Conservation (phyloP, 2,888 invertebrate species). For the Sminthurides aquaticus region DNA sequence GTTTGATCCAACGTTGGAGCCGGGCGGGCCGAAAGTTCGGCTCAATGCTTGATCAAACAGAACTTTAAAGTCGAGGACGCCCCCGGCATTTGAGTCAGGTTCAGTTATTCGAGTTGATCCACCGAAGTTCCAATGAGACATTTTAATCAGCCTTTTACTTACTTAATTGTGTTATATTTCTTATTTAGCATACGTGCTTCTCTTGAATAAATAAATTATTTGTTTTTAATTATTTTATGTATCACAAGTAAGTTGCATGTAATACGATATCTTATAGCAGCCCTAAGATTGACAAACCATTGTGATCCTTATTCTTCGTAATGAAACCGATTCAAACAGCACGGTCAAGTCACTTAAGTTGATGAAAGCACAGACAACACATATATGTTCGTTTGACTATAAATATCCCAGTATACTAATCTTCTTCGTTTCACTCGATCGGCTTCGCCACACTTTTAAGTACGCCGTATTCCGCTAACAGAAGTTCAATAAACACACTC, state of each 20-base stretch:
- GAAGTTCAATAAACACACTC: too few species aligned
- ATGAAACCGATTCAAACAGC: slow-evolving; percentile 10
- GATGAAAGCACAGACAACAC: slow-evolving; percentile 25
- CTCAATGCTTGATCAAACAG: slow-evolving; percentile 40
- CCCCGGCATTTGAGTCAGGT: slow-evolving; percentile 20
- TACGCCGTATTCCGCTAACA: too few species aligned
- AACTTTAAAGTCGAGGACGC: slow-evolving; percentile 38
- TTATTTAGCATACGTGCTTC: not conserved
- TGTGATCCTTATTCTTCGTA: not conserved
- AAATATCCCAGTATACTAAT: slow-evolving; percentile 5
- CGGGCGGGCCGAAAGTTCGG: slow-evolving; percentile 17
- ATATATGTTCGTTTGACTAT: slow-evolving; percentile 1
- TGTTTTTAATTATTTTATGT: slow-evolving; percentile 20
- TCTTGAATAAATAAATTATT: slow-evolving; percentile 6
- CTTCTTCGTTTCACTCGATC: not conserved
- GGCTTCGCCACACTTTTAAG: slow-evolving; percentile 2
- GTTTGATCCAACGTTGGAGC: slow-evolving; percentile 8
- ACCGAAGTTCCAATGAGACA: slow-evolving; percentile 23
- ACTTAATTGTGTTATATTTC: slow-evolving; percentile 1
- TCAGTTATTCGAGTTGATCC: slow-evolving; percentile 22
- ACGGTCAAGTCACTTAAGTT: slow-evolving; percentile 26
- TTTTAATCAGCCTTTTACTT: slow-evolving; percentile 14
- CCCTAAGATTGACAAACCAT: slow-evolving; percentile 5
- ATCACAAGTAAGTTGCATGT: slow-evolving; percentile 27
- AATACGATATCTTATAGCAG: slow-evolving; percentile 20